Conservation (phyloP, 2,888 invertebrate species). For the Quadroppia sp. region DNA sequence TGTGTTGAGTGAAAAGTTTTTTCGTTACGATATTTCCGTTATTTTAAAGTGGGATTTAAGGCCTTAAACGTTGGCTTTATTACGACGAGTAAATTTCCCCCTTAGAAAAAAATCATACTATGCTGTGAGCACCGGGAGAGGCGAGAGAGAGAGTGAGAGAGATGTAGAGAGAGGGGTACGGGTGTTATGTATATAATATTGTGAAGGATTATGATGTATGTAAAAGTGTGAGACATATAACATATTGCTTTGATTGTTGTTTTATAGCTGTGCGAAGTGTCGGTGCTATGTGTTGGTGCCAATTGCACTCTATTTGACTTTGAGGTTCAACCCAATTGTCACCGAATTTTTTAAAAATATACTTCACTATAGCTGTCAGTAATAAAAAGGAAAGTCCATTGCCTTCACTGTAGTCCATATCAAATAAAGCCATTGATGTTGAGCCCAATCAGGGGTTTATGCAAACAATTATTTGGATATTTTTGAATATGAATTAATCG, state of each 20-base stretch:
- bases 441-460: no score
- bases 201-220: constrained; percentile 34
- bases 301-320: constrained; percentile 29
- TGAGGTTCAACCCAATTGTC: constrained; percentile 37
- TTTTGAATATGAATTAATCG: no score
- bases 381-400: not conserved
- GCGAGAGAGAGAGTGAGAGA: not conserved
- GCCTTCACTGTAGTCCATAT: not conserved
- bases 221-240: constrained; percentile 33
- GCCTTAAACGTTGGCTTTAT: constrained; percentile 30
- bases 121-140: not conserved
- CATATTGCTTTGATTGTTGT: constrained; percentile 35
- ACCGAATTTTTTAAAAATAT: constrained; percentile 15
- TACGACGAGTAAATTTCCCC: constrained; percentile 31
- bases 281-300: not conserved
- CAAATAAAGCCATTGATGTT: no score
- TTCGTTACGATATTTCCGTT: constrained; percentile 28
- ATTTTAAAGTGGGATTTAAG: constrained; percentile 32
- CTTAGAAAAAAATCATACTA: not conserved
- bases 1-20: constrained; percentile 6
- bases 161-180: not conserved
- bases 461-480: no score
- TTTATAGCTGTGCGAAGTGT: constrained; percentile 34
- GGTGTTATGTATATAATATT: constrained; percentile 21
- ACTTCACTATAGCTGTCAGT: constrained; percentile 9